Conservation (phyloP, 2,888 invertebrate species). For the Eucriotettix oculatus region DNA sequence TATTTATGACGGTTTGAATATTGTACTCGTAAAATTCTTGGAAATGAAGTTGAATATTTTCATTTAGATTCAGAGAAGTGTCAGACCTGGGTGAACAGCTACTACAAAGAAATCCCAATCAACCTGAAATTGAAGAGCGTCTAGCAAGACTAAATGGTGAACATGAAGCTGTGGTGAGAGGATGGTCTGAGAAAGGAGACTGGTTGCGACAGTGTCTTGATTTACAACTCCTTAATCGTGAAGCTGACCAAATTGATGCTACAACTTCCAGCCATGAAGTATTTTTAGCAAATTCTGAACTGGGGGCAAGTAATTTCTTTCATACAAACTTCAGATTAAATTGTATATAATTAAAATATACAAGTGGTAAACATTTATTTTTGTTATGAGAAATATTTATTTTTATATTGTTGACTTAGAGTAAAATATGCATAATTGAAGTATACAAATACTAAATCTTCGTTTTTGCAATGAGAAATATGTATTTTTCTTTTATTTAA, state of each 20-base stretch:
- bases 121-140: slow-evolving; percentile 58
- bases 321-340: neutral
- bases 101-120: slow-evolving; percentile 52
- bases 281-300: slow-evolving; percentile 72
- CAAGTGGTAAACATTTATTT: no score
- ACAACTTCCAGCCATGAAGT: slow-evolving; percentile 87
- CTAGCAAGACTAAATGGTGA: slow-evolving; percentile 57
- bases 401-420: no score
- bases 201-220: slow-evolving; percentile 77
- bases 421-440: no score
- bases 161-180: slow-evolving; percentile 54
- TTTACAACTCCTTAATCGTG: slow-evolving; percentile 81
- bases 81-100: slow-evolving; percentile 52
- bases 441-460: no score
- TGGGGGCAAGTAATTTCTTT: slow-evolving; percentile 46
- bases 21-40: no score
- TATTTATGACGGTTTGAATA: no score
- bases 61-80: slow-evolving; percentile 53
- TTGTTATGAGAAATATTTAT: no score
- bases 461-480: no score
- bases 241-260: slow-evolving; percentile 94
- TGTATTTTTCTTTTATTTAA: neutral
- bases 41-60: no score
- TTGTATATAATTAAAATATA: no score
- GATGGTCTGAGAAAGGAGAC: slow-evolving; percentile 74